These are phyloP conservation scores for Thamnophis elegans DNA, from an alignment of 2,797 vertebrate species.

Conservation along the genomic window DNA sequence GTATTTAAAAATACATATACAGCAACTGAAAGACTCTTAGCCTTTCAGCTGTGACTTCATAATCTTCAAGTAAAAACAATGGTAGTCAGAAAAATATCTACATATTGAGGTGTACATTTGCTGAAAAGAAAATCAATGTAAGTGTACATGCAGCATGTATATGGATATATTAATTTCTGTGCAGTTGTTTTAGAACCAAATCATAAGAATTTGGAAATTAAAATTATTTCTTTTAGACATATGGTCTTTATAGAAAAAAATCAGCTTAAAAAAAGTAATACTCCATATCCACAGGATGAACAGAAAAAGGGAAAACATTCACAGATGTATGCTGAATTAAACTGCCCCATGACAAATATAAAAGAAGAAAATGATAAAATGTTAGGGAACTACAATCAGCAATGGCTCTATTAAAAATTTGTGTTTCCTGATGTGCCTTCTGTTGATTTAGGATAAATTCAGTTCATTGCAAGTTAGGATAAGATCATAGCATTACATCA, in stretches of 20 bases:
- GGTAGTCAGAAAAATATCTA: not conserved
- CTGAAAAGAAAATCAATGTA: not conserved
- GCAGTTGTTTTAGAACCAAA: not conserved
- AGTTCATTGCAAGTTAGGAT: not conserved
- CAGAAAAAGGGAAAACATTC: not conserved
- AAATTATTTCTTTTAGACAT: not conserved
- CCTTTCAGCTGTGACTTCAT: not conserved
- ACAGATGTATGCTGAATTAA: not conserved
- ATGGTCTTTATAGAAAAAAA: not conserved
- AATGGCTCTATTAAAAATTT: not conserved
- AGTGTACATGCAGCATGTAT: not conserved
- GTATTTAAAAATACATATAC: not conserved
- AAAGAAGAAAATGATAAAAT: not conserved
- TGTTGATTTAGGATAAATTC: not conserved
- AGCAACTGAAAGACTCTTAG: not conserved
- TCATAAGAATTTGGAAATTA: not conserved
- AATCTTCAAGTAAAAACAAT: not conserved
- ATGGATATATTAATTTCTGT: not conserved
- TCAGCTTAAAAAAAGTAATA: not conserved
- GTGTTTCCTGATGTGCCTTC: not conserved
- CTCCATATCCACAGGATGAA: not conserved
- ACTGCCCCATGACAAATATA: not conserved
- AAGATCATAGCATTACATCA: not conserved
- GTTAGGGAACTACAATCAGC: not conserved
- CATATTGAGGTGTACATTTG: not conserved